Evolutionary conservation across 2,113 vertebrate genomes (phyloP), one percentile per base, ranked within the genome.

Genomic region (Sceloporus tristichus): DNA sequence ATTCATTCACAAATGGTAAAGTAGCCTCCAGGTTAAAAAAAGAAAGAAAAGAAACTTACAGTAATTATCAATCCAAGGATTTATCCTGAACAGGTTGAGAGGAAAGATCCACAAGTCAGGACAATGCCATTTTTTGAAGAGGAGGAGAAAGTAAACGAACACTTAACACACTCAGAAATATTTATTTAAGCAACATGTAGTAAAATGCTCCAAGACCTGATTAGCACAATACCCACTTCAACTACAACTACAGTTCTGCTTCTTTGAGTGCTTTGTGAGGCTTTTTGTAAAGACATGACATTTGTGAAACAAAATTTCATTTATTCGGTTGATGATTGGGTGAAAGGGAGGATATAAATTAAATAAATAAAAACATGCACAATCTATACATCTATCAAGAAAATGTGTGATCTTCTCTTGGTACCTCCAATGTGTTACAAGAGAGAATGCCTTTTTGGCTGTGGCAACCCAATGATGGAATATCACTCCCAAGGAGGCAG

Each of bases 131-230:
- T 34, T 40, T 53, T 66, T 34, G n/a, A 48, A 42, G 14, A 2
- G 23, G 38, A 27, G 34, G 65, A 73, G 48, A 7, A 84, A 34
- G 53, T 27, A 59, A 71, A 74, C 56, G 29, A 68, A 29, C 74
- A 38, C 74, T 66, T 75, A 27, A 85, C 48, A 27, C 40, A 88
- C 86, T 83, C 71, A 83, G 59, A 38, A 83, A 82, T 82, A 71
- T 75, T 88, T 88, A 66, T 88, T 87, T 83, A 83, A 88, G 86
- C 56, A 82, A 82, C 53, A 65, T 87, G 71, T 76, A 80, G 71
- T 65, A 66, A 83, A 83, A 76, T 53, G 23, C 78, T 40, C 21
- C 78, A 81, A 73, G 78, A 40, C n/a, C 29, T n/a, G 56, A 62
- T 73, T 74, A 5, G n/a, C 70, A 70, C 40, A 38, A 29, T 76